Evolutionary conservation across 2,888 invertebrate species (phyloP), one percentile per base, ranked within the genome.

Genomic region (Pristionchus fissidentatus): DNA sequence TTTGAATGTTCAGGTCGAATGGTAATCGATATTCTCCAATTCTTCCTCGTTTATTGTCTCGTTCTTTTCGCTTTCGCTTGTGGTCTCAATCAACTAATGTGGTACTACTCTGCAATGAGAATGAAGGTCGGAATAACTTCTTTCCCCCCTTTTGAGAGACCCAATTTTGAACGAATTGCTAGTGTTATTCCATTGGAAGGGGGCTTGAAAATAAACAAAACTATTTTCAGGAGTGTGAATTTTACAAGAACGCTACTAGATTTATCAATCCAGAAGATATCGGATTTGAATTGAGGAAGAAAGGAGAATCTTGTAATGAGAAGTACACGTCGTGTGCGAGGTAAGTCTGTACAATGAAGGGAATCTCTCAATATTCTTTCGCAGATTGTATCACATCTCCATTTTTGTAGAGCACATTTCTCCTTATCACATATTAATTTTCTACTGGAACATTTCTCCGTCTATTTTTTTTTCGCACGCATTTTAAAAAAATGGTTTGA

Each of bases 11-110:
- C 84, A 91, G 91, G 92, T 66, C 92, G 94, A 84, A 95, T 95
- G 95, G 94, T 94, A 66, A 93, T 94, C 91, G 97, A 97, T 92
- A 97, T 97, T 89, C 95, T 97, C 86, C 97, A 97, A 93, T 97
- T 97, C 94, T 96, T 96, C 94, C 96, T 96, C 93, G 96, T 97
- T 92, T 97, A 96, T 93, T 95, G 95, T 19, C 93, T 96, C 90
- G 96, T 96, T 83, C 94, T 97, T 38, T 97, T 97, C 93, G 96
- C 97, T 7, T 97, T 97, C 92, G 96, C 97, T 84, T 97, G 97
- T 91, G 97, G 97, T 94, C 93, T 95, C 89, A 94, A 98, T 94
- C 98, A 98, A 93, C 92, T 95, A 80, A 94, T 98, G 83, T 98
- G 98, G 97, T 98, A 85, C 41, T 83, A 83, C 22, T 35, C 70